Percentiles rank a stretch among this genome's conserved stretches.
Conservation (phyloP, 2,797 vertebrate species). For the Sebastes vulpes region DNA sequence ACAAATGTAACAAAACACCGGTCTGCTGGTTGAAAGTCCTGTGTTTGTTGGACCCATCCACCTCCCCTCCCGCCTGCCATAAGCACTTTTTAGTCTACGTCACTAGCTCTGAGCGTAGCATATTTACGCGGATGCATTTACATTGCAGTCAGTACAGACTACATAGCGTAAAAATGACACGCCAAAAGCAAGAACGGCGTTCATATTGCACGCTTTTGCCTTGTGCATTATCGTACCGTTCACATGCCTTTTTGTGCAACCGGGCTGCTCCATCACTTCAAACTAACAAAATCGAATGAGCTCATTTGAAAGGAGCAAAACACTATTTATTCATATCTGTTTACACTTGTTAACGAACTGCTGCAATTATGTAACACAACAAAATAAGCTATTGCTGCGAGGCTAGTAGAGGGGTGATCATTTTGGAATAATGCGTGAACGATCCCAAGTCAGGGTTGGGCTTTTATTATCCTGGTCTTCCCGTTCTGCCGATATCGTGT, state of each 20-base stretch:
- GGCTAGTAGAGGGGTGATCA: neutral
- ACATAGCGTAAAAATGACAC: too few relatives aligned
- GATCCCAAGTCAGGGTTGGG: neutral
- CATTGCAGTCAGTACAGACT: too few relatives aligned
- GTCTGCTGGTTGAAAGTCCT: too few relatives aligned
- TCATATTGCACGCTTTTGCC: neutral
- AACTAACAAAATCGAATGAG: neutral
- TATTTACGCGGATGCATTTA: too few relatives aligned
- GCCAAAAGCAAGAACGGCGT: neutral
- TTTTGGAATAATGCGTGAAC: neutral
- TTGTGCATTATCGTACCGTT: rapidly evolving
- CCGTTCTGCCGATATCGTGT: neutral
- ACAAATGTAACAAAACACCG: too few relatives aligned
- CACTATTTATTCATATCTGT: neutral
- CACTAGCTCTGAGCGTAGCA: too few relatives aligned
- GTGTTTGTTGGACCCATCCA: too few relatives aligned
- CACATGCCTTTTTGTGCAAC: neutral
- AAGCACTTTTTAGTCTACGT: too few relatives aligned
- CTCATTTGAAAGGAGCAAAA: neutral
- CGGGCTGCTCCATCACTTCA: neutral
- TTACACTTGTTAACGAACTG: neutral
- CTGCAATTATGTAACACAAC: neutral
- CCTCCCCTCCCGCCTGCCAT: too few relatives aligned
- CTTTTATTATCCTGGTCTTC: neutral
- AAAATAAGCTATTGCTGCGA: neutral